These are phyloP conservation scores for Atherinosoma microstoma DNA, from an alignment of 2,797 vertebrate genomes.

Conservation along the genomic window DNA sequence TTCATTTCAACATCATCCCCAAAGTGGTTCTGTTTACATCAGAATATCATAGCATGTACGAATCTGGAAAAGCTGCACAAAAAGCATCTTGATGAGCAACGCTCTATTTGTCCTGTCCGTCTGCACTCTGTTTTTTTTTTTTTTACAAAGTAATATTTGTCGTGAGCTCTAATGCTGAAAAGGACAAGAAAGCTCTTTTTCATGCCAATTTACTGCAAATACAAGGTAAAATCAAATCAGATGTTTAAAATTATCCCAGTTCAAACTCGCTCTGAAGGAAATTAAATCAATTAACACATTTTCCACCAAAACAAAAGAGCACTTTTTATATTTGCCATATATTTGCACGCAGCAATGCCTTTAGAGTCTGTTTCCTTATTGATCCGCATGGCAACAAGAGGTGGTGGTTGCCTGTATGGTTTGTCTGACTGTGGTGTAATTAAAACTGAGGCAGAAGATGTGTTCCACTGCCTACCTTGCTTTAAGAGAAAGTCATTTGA, in stretches of 20 bases:
- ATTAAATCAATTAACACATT: conserved; percentile 17
- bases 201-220: conserved; percentile 20
- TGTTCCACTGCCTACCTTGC: conserved; percentile 19
- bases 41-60: conserved; percentile 48
- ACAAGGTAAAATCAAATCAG: not conserved
- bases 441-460: conserved; percentile 68
- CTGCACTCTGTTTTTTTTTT: conserved; percentile 24
- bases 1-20: conserved; percentile 51
- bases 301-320: too few relatives aligned
- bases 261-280: conserved; percentile 23
- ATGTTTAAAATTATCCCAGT: not conserved
- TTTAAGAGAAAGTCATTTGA: conserved; percentile 36
- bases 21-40: conserved; percentile 63
- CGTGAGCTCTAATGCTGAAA: conserved; percentile 7
- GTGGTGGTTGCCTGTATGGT: conserved; percentile 46
- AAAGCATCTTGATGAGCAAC: conserved; percentile 22
- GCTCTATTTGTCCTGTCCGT: conserved; percentile 7
- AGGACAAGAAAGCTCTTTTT: not conserved
- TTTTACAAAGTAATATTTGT: conserved; percentile 11
- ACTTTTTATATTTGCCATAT: conserved; percentile 36
- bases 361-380: conserved; percentile 68
- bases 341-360: conserved; percentile 42
- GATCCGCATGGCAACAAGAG: conserved; percentile 57
- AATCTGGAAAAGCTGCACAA: conserved; percentile 15
- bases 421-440: conserved; percentile 70